Base-by-base conservation (phyloP, 2,797 vertebrate genomes). In the Enteromius trimaculatus region DNA sequence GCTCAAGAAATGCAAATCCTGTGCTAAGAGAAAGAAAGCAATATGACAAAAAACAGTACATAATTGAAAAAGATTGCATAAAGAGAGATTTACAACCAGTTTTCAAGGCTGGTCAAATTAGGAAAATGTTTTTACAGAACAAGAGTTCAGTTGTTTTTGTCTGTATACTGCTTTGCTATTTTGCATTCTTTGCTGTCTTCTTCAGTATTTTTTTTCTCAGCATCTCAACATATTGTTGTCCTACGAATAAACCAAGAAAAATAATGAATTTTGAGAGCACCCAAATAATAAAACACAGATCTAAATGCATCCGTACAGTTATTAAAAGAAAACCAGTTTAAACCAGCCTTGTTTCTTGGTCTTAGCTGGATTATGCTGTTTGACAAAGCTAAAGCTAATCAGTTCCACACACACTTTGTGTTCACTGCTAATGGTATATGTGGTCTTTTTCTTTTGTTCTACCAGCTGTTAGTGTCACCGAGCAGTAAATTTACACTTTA, bases 401-500 rank as follows among this genome's bases (percentile, higher is more conserved):
- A 17, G 44, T 19, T 1, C 3, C 31, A 5, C 19, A 11, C 62
- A 31, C 34, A 65, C 16, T 31, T 44, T 44, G 10, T 44, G 42
- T 44, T 9, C 16, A 37, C 19, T 37, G 31, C 8, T 37, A 9
- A 37, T 2, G 1, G n/a, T 6, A 5, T 42, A 10, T 70, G 17
- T 37, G 21, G 21, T 21, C 6, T 37, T 42, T 42, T 23, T 23
- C 6, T 69, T 23, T 42, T 23, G 10, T 72, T 29, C 19, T 23
- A 21, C 64, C 19, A 75, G 1, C 31, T 19, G 16, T 29, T 26
- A 1, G 44, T 53, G 19, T 44, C 39, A 42, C 65, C 66, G 55
- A 71, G 76, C 44, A 80, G 64, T 39, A 62, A 64, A 71, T 44
- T 76, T 34, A 75, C 74, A 78, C 49, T 77, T 34, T 58, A 77